These are phyloP conservation scores for Muricea muricata DNA, from an alignment of 92 coral and sea anemone species.

Conservation along the genomic window DNA sequence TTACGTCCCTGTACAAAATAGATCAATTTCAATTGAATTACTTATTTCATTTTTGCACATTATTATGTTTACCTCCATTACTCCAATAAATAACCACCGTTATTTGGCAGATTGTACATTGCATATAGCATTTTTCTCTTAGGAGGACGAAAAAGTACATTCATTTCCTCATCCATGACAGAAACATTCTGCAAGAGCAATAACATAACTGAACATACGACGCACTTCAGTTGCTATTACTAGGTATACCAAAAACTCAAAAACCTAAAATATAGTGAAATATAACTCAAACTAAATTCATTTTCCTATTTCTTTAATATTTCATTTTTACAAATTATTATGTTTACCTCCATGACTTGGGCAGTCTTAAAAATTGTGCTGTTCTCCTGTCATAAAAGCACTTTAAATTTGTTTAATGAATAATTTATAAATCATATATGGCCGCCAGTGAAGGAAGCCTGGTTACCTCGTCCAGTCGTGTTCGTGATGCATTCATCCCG, in stretches of 20 bases:
- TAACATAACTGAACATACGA: background rate
- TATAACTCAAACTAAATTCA: no score
- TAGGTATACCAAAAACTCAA: background rate
- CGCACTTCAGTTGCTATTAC: background rate
- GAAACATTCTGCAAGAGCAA: conserved; percentile 9
- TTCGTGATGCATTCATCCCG: background rate
- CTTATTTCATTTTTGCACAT: background rate
- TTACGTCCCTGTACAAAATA: no score
- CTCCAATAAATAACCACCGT: background rate
- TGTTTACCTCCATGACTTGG: background rate
- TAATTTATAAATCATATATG: no score
- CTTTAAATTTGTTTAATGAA: background rate
- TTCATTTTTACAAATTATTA: background rate
- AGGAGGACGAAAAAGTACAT: no score
- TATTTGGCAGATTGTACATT: no score
- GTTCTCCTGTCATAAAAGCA: background rate
- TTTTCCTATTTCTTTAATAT: no score
- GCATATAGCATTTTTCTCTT: no score
- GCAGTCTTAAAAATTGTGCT: background rate
- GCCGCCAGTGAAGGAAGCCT: background rate
- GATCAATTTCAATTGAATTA: no score
- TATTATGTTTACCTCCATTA: conserved; percentile 9
- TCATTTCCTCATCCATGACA: background rate
- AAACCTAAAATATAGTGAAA: background rate
- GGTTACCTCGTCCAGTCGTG: background rate